Evolutionary conservation across 92 coral and sea anemone species (phyloP).

Genomic region (Siderastrea siderea): DNA sequence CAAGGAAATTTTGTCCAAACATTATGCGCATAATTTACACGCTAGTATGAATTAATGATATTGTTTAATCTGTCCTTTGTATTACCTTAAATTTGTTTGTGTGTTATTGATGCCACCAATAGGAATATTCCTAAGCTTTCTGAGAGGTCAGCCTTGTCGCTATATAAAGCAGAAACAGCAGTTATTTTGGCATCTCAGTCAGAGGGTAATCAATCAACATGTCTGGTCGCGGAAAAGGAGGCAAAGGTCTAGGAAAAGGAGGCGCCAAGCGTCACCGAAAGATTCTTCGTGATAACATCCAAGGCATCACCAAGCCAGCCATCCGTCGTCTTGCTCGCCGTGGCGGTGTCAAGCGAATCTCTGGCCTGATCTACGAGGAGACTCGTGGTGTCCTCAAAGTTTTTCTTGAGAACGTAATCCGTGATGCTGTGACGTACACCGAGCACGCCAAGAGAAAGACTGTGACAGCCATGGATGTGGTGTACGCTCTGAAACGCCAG

Average conservation of each 20-base stretch:
- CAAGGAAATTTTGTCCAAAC: not conserved
- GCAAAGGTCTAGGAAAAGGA: conserved; percentile 96
- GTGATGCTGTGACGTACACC: conserved; percentile 94
- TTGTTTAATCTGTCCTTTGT: not conserved
- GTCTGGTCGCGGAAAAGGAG: conserved; percentile 34
- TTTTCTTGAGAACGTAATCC: conserved; percentile 93
- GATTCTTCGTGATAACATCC: conserved; percentile 96
- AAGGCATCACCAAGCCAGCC: conserved; percentile 96
- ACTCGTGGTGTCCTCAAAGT: conserved; percentile 94
- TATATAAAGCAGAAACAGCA: not conserved
- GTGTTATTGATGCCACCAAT: not conserved
- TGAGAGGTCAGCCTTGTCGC: conserved; percentile 11
- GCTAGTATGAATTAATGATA: not conserved
- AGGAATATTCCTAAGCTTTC: not conserved
- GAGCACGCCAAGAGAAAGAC: conserved; percentile 96
- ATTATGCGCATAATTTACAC: not conserved
- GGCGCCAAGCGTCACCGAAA: conserved; percentile 98
- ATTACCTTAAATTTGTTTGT: not conserved
- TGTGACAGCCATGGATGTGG: conserved; percentile 96
- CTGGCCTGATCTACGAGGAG: conserved; percentile 94
- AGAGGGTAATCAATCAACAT: conserved; percentile 19
- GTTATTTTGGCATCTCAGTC: not conserved
- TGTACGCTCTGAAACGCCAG: conserved; percentile 92
- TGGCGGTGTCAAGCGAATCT: conserved; percentile 95
- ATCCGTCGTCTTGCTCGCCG: conserved; percentile 97